Conservation (phyloP, 2,888 invertebrate genomes). For the Melipona bicolor region DNA sequence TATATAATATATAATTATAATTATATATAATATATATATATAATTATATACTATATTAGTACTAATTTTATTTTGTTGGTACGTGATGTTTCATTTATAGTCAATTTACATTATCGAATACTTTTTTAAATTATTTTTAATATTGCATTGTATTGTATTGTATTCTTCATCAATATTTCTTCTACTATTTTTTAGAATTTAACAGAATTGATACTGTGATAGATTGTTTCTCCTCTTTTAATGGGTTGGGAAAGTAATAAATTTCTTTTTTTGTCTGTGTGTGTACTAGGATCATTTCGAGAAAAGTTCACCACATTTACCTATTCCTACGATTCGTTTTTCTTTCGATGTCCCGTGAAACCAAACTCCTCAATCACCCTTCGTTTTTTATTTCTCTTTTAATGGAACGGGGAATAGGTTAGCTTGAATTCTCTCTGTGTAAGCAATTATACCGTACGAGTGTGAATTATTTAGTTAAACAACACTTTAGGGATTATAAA, state of each 20-base stretch:
- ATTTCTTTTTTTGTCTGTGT: slow-evolving; percentile 19
- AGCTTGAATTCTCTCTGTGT: slow-evolving; percentile 8
- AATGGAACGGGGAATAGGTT: background rate
- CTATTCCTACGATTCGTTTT: slow-evolving; percentile 73
- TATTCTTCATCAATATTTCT: no score
- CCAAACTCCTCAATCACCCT: slow-evolving; percentile 48
- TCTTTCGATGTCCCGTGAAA: slow-evolving; percentile 75
- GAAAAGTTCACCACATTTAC: slow-evolving; percentile 67
- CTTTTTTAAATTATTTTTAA: no score
- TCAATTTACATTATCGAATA: no score
- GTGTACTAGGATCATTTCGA: slow-evolving; percentile 46
- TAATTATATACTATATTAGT: no score
- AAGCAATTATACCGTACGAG: slow-evolving; percentile 27
- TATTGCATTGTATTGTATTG: no score
- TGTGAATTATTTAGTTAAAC: background rate
- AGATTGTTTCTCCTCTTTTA: no score
- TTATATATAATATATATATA: no score
- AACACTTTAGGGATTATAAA: background rate
- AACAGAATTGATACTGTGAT: no score
- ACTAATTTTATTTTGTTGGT: no score
- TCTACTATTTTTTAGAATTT: no score
- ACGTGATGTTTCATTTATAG: no score
- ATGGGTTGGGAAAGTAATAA: slow-evolving; percentile 1
- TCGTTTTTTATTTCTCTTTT: slow-evolving; percentile 44
- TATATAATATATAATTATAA: no score